Evolutionary conservation across 2,113 vertebrate species (phyloP).

Genomic region (Osmerus eperlanus): DNA sequence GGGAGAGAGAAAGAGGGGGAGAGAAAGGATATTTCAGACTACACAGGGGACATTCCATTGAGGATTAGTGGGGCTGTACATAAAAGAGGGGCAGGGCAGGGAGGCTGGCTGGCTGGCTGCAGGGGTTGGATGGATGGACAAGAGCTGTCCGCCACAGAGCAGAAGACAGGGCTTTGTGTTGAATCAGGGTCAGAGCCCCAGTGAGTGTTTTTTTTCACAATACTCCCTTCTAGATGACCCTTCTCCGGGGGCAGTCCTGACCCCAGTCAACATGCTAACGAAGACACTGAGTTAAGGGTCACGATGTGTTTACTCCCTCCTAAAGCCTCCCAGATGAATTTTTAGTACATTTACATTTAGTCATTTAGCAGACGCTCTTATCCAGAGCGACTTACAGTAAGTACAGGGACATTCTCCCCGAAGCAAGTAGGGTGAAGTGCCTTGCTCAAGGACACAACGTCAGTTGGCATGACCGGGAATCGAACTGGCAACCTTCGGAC

Average conservation of each 20-base stretch:
- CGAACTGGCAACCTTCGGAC: too few relatives aligned
- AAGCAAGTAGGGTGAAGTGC: too few relatives aligned
- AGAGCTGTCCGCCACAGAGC: conserved; percentile 43
- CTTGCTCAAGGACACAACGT: too few relatives aligned
- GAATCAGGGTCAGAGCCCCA: conserved; percentile 47
- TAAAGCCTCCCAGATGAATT: too few relatives aligned
- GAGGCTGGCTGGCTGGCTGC: conserved; percentile 31
- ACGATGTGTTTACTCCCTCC: too few relatives aligned
- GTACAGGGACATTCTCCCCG: too few relatives aligned
- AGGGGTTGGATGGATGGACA: conserved; percentile 35
- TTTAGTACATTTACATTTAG: too few relatives aligned
- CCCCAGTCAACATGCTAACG: background rate
- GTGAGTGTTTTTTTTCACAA: background rate
- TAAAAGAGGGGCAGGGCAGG: conserved; percentile 41
- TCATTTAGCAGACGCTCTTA: too few relatives aligned
- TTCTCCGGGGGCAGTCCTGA: background rate
- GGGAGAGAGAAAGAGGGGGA: conserved; percentile 21
- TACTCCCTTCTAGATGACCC: background rate
- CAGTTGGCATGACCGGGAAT: too few relatives aligned
- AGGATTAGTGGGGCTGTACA: conserved; percentile 60
- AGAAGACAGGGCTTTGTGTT: conserved; percentile 49
- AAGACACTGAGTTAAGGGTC: too few relatives aligned
- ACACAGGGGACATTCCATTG: conserved; percentile 63
- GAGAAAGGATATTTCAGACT: conserved; percentile 34
- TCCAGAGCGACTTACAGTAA: too few relatives aligned